Conservation (phyloP, 2,888 invertebrate genomes). For the Drosophila neotestacea region DNA sequence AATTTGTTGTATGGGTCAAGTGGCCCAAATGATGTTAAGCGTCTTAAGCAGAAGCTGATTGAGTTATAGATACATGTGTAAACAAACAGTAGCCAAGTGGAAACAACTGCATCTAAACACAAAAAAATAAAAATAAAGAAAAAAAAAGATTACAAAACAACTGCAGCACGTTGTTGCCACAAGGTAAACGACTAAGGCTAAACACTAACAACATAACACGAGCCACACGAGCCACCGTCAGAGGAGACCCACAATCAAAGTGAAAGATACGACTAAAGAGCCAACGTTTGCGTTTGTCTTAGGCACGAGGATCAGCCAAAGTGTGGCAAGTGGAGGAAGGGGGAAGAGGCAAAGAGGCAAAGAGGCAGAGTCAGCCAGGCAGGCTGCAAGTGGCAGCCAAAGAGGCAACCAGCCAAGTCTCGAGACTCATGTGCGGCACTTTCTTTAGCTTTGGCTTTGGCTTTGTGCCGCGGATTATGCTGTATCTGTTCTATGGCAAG, state of each 20-base stretch:
- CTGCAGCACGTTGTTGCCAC: slow-evolving; percentile 43
- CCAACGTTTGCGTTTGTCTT: slow-evolving; percentile 78
- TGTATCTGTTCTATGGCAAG: slow-evolving; percentile 1
- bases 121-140: slow-evolving; percentile 13
- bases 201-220: slow-evolving; percentile 68
- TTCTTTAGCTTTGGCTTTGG: slow-evolving; percentile 61
- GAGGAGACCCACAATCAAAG: slow-evolving; percentile 72
- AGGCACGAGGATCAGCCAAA: slow-evolving; percentile 67
- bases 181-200: slow-evolving; percentile 62
- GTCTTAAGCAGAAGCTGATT: slow-evolving; percentile 57
- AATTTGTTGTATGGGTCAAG: slow-evolving; percentile 70
- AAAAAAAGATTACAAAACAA: slow-evolving; percentile 30
- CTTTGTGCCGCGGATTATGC: slow-evolving; percentile 24
- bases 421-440: slow-evolving; percentile 69
- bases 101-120: slow-evolving; percentile 26
- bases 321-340: slow-evolving; percentile 23
- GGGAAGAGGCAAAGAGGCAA: slow-evolving; percentile 9
- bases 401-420: slow-evolving; percentile 51
- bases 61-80: slow-evolving; percentile 79
- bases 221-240: slow-evolving; percentile 69
- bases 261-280: slow-evolving; percentile 81
- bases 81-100: slow-evolving; percentile 81
- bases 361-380: slow-evolving; percentile 28
- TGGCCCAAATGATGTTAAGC: slow-evolving; percentile 49
- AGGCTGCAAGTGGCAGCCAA: slow-evolving; percentile 27